Evolutionary conservation across 1,140 invertebrate genomes (phyloP).

Genomic region (Cataglyphis hispanica): DNA sequence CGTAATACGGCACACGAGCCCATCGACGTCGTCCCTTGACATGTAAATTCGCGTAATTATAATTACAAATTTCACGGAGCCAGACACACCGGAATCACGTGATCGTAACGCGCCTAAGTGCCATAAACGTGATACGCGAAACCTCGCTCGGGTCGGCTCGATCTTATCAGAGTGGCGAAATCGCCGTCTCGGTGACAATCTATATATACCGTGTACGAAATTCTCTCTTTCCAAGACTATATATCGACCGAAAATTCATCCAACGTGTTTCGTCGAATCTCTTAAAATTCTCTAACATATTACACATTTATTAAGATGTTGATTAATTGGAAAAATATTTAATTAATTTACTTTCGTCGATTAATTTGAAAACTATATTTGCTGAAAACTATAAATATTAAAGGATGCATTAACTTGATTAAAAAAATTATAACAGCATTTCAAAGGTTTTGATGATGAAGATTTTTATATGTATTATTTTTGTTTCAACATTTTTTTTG

Average conservation of each 20-base stretch:
- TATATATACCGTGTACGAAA: neutral
- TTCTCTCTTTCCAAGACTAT: conserved; percentile 6
- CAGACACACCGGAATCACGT: conserved; percentile 75
- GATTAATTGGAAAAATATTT: neutral
- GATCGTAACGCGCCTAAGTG: conserved; percentile 73
- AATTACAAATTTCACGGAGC: conserved; percentile 75
- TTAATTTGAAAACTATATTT: neutral
- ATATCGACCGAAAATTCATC: neutral
- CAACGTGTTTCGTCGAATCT: neutral
- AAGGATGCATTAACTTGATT: too few species aligned
- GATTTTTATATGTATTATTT: too few species aligned
- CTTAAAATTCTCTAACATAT: neutral
- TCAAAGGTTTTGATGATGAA: too few species aligned
- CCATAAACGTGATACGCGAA: conserved; percentile 65
- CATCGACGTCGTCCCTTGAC: conserved; percentile 75
- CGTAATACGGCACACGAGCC: neutral
- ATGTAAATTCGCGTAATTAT: conserved; percentile 79
- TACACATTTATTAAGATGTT: neutral
- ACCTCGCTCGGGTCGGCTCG: conserved; percentile 39
- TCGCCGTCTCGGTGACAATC: neutral
- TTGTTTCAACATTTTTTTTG: too few species aligned
- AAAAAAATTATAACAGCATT: too few species aligned
- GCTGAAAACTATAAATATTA: neutral
- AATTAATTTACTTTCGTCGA: neutral
- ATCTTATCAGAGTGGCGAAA: conserved; percentile 7